Evolutionary conservation across 1,140 invertebrate genomes (phyloP), one percentile per base, ranked within the genome.

Genomic region (Notospermus geniculatus): DNA sequence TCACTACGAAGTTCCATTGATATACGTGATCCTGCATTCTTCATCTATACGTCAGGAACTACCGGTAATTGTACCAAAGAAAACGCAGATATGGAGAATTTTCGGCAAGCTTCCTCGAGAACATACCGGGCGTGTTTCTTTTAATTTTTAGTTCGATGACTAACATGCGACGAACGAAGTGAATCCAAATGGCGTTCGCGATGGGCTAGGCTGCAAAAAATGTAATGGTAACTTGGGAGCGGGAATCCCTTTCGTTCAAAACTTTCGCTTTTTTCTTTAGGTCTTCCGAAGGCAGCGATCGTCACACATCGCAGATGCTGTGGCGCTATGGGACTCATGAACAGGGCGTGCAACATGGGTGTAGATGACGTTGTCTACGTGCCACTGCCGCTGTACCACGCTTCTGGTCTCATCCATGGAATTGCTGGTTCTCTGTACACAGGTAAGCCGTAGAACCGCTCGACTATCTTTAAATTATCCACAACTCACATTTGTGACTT

Each of bases 361-460:
- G 46, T 59, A 11, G 52, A 64, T 5, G 75, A 77, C 54, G 66
- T 65, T 19, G 22, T 77, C 1, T 77, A 77, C 43, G 71, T 65
- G 9, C 59, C 58, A 23, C 68, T 75, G 1, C 75, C 75, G 23
- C 57, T 77, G 19, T 77, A 75, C 59, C 75, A 77, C 59, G 72
- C 70, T 60, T 64, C 71, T 36, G 75, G 69, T 2, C 66, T 65
- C 17, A 59, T 63, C 19, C 46, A 76, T 1, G 72, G 71, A 41
- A 50, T 75, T 1, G 71, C 66, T 60, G 60, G 54, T 28, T 61
- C 61, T 0, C 54, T 74, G 0, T 64, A 64, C 59, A 52, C 57
- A 60, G 72, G 72, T 74, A 60, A 45, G 46, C 15, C 5, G 32
- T 7, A 36, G 0, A 17, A 15, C 22, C 7, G 22, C 5, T 32